These are phyloP conservation scores for Brienomyrus brachyistius DNA, from an alignment of 2,113 vertebrate genomes.

Conservation along the genomic window DNA sequence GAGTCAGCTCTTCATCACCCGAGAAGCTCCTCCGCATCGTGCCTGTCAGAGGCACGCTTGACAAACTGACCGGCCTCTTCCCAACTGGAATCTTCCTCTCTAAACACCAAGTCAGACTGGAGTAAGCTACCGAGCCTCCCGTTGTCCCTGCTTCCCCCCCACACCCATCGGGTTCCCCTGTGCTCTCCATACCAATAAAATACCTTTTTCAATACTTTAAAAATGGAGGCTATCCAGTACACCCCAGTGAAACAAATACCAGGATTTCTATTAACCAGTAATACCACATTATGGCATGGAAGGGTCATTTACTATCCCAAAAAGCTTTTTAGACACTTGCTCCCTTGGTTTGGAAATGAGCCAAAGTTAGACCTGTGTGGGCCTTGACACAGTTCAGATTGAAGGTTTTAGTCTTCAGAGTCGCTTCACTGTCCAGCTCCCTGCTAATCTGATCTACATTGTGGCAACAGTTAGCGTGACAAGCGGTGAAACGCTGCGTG, in stretches of 20 bases:
- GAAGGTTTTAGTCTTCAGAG: not conserved
- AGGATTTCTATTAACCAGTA: not conserved
- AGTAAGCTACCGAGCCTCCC: conserved; percentile 67
- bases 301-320: not conserved
- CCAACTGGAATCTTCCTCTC: conserved; percentile 89
- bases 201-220: not conserved
- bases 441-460: conserved; percentile 9
- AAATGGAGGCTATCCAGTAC: not conserved
- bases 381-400: not conserved
- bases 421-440: conserved; percentile 8
- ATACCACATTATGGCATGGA: not conserved
- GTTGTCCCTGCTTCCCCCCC: conserved; percentile 31
- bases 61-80: conserved; percentile 86
- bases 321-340: not conserved
- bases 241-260: not conserved
- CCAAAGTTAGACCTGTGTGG: not conserved
- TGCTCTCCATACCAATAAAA: conserved; percentile 2
- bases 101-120: conserved; percentile 87
- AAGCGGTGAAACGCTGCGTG: not conserved
- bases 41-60: conserved; percentile 66
- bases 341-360: conserved; percentile 1
- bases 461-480: not conserved
- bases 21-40: conserved; percentile 83
- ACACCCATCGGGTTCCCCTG: conserved; percentile 5
- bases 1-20: conserved; percentile 80